phyloP scores from a whole-genome alignment of 2,797 vertebrate genomes.

The Choloepus didactylus region DNA sequence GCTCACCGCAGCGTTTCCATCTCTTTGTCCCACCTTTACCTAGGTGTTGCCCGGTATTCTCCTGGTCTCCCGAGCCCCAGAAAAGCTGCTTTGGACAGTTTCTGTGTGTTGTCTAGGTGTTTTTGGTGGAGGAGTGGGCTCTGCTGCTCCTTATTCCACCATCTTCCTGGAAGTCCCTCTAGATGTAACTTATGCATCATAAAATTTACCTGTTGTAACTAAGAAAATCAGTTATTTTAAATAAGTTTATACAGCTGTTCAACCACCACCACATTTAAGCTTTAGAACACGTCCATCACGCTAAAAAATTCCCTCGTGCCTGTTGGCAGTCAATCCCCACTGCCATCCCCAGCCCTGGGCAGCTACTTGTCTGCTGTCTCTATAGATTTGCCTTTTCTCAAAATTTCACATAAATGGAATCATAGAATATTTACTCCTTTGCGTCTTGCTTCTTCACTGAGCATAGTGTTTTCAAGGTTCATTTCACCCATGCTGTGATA shows the following conservation, averaged over 20 bases:
- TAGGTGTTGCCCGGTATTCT: too few species aligned
- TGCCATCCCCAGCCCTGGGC: not conserved
- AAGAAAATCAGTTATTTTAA: not conserved
- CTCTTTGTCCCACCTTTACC: too few species aligned
- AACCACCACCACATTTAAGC: not conserved
- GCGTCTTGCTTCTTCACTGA: not conserved
- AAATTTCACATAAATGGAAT: not conserved
- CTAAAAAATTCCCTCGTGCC: not conserved
- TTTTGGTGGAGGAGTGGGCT: too few species aligned
- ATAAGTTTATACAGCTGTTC: not conserved
- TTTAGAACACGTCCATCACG: not conserved
- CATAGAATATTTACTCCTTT: not conserved
- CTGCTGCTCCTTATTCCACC: too few species aligned
- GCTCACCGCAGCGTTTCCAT: too few species aligned
- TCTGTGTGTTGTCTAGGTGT: too few species aligned
- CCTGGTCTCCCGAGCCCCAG: too few species aligned
- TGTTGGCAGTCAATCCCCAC: not conserved
- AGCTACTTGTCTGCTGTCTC: not conserved
- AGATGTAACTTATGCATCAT: not conserved
- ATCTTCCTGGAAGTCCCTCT: not conserved
- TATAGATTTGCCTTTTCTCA: not conserved
- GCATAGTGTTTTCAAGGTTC: not conserved
- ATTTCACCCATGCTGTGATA: not conserved
- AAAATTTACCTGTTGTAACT: not conserved
- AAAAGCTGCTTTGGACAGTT: too few species aligned